A percentile compares a stretch with the other conserved stretches of the same genome.
These are phyloP conservation scores for Ctena decussata DNA, from an alignment of 2,888 invertebrate species.

Conservation along the genomic window DNA sequence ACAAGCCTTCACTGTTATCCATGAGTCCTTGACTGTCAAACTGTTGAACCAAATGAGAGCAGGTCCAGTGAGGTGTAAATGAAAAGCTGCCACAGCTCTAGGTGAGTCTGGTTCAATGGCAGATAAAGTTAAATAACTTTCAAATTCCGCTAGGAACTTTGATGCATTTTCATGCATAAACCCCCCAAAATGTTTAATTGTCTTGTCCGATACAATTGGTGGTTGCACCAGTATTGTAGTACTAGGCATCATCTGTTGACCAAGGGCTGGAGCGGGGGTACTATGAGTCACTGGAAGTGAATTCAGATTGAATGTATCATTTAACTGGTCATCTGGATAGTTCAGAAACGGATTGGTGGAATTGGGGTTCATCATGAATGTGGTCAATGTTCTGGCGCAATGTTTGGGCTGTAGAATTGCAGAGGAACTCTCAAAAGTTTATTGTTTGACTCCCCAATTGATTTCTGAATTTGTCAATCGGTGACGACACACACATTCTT, in stretches of 20 bases:
- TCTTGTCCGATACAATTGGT: constrained; percentile 9
- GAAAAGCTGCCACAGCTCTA: constrained; percentile 30
- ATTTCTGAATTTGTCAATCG: too few species aligned
- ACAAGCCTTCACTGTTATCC: background rate
- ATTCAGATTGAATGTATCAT: too few species aligned
- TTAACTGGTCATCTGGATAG: too few species aligned
- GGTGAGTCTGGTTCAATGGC: constrained; percentile 2
- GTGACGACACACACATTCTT: too few species aligned
- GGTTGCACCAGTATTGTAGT: background rate
- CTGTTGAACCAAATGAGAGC: constrained; percentile 27
- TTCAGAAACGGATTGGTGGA: too few species aligned
- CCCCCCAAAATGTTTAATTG: background rate
- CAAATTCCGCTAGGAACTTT: background rate
- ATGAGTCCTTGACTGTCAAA: constrained; percentile 3
- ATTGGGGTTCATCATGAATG: too few species aligned
- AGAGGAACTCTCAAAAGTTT: too few species aligned
- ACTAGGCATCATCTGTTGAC: too few species aligned
- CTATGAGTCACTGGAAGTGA: too few species aligned
- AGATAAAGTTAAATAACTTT: background rate
- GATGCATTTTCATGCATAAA: constrained; percentile 36
- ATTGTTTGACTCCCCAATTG: too few species aligned
- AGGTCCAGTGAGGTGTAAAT: constrained; percentile 35
- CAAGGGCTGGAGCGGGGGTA: background rate
- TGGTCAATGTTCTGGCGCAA: too few species aligned
- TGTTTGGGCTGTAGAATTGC: too few species aligned